phyloP scores from a whole-genome alignment of 1,140 invertebrate species.

The Calycopis cecrops region DNA sequence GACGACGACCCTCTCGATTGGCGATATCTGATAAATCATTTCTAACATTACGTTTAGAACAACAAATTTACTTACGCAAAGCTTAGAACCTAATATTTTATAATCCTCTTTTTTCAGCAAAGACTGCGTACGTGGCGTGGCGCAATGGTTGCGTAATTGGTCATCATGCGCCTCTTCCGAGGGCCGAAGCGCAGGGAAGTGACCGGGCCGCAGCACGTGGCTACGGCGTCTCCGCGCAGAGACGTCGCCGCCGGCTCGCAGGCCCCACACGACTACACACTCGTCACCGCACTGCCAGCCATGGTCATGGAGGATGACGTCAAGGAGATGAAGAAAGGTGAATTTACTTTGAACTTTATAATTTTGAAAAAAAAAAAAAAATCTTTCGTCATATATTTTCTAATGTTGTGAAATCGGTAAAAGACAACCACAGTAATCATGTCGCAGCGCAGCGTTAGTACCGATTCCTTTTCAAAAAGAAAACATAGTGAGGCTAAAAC shows the following conservation, averaged over 20 bases:
- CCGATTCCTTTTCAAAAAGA: too few relatives aligned
- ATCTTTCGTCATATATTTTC: too few relatives aligned
- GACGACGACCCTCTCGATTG: too few relatives aligned
- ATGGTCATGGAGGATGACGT: constrained; percentile 77
- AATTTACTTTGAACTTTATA: neutral
- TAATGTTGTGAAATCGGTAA: too few relatives aligned
- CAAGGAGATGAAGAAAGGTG: constrained; percentile 73
- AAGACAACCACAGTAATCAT: too few relatives aligned
- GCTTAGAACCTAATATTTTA: too few relatives aligned
- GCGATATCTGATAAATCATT: too few relatives aligned
- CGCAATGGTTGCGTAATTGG: constrained; percentile 64
- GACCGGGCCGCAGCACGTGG: constrained; percentile 51
- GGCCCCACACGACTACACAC: constrained; percentile 68
- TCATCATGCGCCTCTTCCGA: constrained; percentile 72
- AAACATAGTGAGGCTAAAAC: too few relatives aligned
- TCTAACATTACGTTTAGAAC: too few relatives aligned
- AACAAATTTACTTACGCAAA: too few relatives aligned
- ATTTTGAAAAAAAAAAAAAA: too few relatives aligned
- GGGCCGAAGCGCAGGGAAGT: constrained; percentile 70
- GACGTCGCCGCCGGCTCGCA: constrained; percentile 48
- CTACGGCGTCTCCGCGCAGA: constrained; percentile 58
- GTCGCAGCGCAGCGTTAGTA: too few relatives aligned
- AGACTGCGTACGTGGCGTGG: constrained; percentile 44
- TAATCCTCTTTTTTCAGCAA: constrained; percentile 10
- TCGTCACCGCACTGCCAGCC: constrained; percentile 77